Conservation (phyloP, 2,113 vertebrate genomes). For the Siphamia tubifer region DNA sequence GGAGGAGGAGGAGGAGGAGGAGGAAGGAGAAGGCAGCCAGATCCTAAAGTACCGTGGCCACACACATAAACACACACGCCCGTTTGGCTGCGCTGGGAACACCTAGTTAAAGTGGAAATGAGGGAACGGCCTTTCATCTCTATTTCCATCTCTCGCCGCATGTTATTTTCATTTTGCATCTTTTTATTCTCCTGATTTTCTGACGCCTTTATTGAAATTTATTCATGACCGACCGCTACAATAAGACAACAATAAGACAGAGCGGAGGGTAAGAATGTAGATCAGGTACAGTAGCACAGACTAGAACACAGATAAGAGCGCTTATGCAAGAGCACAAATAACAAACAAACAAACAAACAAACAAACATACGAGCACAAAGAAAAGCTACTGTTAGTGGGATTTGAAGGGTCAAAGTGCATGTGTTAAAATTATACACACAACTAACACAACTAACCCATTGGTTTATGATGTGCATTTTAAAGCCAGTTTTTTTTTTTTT, state of each 20-base stretch:
- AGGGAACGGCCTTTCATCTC: slow-evolving; percentile 46
- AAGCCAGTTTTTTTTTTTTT: too few species aligned
- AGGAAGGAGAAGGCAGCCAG: slow-evolving; percentile 52
- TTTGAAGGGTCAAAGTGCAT: too few species aligned
- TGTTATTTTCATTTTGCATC: not conserved
- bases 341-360: not conserved
- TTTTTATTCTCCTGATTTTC: not conserved
- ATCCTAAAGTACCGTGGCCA: slow-evolving; percentile 55
- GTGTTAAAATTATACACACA: too few species aligned
- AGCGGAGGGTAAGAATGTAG: not conserved
- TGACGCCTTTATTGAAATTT: too few species aligned
- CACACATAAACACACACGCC: not conserved
- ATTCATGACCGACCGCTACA: not conserved
- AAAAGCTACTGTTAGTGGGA: too few species aligned
- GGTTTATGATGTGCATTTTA: too few species aligned
- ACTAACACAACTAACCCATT: too few species aligned
- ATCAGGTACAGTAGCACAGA: not conserved
- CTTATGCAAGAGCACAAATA: not conserved
- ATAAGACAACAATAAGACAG: not conserved
- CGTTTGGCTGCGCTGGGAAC: slow-evolving; percentile 27
- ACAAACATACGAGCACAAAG: not conserved
- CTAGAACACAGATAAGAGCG: not conserved
- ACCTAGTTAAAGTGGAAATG: slow-evolving; percentile 45
- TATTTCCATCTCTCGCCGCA: slow-evolving; percentile 2
- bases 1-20: slow-evolving; percentile 46